A percentile compares a stretch with the other conserved stretches of the same genome.
phyloP scores from a whole-genome alignment of 2,888 invertebrate species.

The Oeneis ivallda region DNA sequence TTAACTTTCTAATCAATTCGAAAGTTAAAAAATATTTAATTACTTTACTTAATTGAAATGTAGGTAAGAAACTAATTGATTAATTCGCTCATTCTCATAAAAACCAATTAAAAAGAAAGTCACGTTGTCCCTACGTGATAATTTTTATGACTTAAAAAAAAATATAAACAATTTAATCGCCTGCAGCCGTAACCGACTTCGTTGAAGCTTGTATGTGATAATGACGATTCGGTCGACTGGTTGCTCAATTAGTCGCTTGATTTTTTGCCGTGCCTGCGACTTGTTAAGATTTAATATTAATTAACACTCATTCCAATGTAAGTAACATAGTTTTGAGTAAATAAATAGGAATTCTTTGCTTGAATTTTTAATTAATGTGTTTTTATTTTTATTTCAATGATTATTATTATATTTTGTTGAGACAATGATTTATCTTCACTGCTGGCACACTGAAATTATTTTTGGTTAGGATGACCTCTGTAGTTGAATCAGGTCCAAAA shows the following conservation, averaged over 20 bases:
- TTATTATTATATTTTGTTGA: not conserved
- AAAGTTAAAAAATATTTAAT: conserved; percentile 8
- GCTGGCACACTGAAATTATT: too few species aligned
- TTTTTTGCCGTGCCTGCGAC: conserved; percentile 56
- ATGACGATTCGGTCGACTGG: conserved; percentile 48
- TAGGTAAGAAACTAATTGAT: conserved; percentile 2
- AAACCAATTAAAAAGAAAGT: conserved; percentile 12
- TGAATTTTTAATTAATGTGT: conserved; percentile 44
- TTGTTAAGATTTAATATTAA: conserved; percentile 56
- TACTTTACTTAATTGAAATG: conserved; percentile 11
- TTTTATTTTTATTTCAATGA: not conserved
- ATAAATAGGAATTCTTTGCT: conserved; percentile 8
- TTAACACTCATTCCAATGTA: conserved; percentile 58
- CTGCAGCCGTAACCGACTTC: conserved; percentile 6
- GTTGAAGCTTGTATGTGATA: conserved; percentile 55
- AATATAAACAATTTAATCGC: conserved; percentile 23
- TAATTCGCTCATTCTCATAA: conserved; percentile 14
- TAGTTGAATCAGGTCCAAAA: not conserved
- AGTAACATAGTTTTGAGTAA: conserved; percentile 45
- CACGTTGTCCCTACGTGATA: conserved; percentile 21
- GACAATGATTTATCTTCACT: too few species aligned
- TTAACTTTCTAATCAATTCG: not conserved
- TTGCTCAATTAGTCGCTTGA: conserved; percentile 61
- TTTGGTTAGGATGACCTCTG: not conserved
- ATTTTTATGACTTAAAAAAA: conserved; percentile 18